These are phyloP conservation scores for Aratinga solstitialis DNA, from an alignment of 2,797 vertebrate species.

Conservation along the genomic window DNA sequence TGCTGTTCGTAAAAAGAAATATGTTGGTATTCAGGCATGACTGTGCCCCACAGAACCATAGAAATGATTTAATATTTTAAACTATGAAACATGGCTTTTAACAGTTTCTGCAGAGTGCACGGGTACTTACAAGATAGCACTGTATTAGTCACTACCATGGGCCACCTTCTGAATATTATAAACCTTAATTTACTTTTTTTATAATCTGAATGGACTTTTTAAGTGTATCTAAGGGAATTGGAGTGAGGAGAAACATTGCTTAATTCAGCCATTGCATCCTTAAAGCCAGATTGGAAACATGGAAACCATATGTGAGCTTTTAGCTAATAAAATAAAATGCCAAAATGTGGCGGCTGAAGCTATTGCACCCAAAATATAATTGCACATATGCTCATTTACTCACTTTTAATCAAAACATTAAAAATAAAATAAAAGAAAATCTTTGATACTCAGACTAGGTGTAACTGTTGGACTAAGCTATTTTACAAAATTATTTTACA, in stretches of 20 bases:
- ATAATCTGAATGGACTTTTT: conserved; percentile 69
- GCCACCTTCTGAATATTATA: conserved; percentile 66
- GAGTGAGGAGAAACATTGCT: conserved; percentile 69
- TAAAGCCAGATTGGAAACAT: conserved; percentile 78
- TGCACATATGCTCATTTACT: conserved; percentile 81
- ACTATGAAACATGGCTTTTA: conserved; percentile 56
- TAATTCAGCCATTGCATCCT: conserved; percentile 74
- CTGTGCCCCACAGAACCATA: conserved; percentile 47
- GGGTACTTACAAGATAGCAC: conserved; percentile 58
- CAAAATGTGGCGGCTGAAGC: conserved; percentile 75
- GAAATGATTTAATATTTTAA: conserved; percentile 54
- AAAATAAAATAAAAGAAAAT: conserved; percentile 51
- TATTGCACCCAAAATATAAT: conserved; percentile 80
- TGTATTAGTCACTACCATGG: conserved; percentile 55
- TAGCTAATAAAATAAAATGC: conserved; percentile 81
- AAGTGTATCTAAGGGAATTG: conserved; percentile 64
- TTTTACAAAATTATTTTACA: conserved; percentile 76
- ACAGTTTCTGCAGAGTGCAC: conserved; percentile 48
- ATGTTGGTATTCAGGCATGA: background rate
- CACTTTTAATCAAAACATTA: conserved; percentile 79
- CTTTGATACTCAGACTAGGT: conserved; percentile 76
- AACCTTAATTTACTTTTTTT: conserved; percentile 68
- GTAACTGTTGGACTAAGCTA: conserved; percentile 72
- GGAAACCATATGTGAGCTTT: conserved; percentile 83
- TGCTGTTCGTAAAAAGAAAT: conserved; percentile 15